A percentile compares a stretch with the other conserved stretches of the same genome.
Evolutionary conservation across 2,888 invertebrate genomes (phyloP).

Genomic region (Boloria euphrosyne): DNA sequence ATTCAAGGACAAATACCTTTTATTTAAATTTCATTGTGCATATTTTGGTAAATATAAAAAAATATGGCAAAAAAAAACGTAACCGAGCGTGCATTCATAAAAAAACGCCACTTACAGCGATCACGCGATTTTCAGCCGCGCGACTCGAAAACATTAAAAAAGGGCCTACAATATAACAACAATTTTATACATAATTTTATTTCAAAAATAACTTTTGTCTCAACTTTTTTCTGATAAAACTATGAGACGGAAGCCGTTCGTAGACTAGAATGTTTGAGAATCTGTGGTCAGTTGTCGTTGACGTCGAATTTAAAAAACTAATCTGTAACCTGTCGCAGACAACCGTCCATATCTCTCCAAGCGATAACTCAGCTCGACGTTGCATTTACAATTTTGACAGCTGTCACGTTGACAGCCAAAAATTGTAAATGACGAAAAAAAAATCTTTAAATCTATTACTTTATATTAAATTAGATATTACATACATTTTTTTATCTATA

Average conservation of each 20-base stretch:
- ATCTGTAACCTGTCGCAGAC: constrained; percentile 33
- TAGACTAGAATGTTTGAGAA: constrained; percentile 62
- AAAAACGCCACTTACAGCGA: constrained; percentile 43
- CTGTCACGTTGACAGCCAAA: constrained; percentile 20
- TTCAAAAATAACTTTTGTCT: constrained; percentile 63
- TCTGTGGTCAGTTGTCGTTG: constrained; percentile 43
- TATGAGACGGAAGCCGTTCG: constrained; percentile 69
- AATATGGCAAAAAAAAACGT: constrained; percentile 69
- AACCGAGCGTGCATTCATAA: constrained; percentile 64
- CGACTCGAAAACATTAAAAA: constrained; percentile 44
- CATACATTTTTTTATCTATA: constrained; percentile 59
- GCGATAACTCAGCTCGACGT: constrained; percentile 47
- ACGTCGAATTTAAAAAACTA: constrained; percentile 21
- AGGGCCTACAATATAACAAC: constrained; percentile 52
- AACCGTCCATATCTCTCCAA: constrained; percentile 49
- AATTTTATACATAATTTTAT: constrained; percentile 56
- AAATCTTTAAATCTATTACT: constrained; percentile 48
- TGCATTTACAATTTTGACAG: constrained; percentile 38
- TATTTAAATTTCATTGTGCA: constrained; percentile 80
- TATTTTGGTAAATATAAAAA: constrained; percentile 75
- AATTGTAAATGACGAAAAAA: constrained; percentile 42
- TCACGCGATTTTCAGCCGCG: constrained; percentile 29
- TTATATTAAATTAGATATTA: constrained; percentile 57
- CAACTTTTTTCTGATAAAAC: constrained; percentile 48
- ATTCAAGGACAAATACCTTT: constrained; percentile 75